Evolutionary conservation across 2,888 invertebrate species (phyloP), one percentile per base, ranked within the genome.

Genomic region (Deilephila porcellus): DNA sequence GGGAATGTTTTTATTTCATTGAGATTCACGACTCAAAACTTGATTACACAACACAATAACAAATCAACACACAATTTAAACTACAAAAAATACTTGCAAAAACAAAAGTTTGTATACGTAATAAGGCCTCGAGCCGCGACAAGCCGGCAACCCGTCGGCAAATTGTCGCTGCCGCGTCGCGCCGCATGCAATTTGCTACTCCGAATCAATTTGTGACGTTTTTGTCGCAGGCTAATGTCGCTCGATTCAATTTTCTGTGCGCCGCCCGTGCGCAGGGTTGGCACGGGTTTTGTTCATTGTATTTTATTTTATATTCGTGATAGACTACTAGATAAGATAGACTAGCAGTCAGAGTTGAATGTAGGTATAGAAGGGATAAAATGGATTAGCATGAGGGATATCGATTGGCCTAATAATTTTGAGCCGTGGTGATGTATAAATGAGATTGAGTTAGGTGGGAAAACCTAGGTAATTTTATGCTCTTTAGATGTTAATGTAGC

Each of bases 201-300:
- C 88, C 87, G 92, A 92, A 92, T 93, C 92, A 93, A 93, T 93
- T 92, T 92, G 90, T 88, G 83, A 82, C 83, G 83, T 93, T 92
- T 92, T 93, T 93, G 91, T 88, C 88, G 86, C 83, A 73, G 83
- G 82, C 82, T 89, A 88, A 91, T 91, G 91, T 90, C 86, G 88
- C 78, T 78, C 88, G 90, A 90, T 91, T 92, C 90, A 91, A 93
- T 92, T 89, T 90, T 76, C 71, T 45, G 63, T 63, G 37, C 71
- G 75, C 78, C 78, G 67, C 52, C 45, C 37, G 67, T 25, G 45
- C 37, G 52, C 37, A 67, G 67, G 67, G 67, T 5, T 52, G 67
- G 25, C 67, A 67, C 52, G 3, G 37, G 4, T n/a, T 56, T 19
- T 17, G 7, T 56, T 17, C 6, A 37, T 64, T 8, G 1, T 37